Conservation (phyloP, 2,113 vertebrate genomes). For the Pedionomus torquatus region DNA sequence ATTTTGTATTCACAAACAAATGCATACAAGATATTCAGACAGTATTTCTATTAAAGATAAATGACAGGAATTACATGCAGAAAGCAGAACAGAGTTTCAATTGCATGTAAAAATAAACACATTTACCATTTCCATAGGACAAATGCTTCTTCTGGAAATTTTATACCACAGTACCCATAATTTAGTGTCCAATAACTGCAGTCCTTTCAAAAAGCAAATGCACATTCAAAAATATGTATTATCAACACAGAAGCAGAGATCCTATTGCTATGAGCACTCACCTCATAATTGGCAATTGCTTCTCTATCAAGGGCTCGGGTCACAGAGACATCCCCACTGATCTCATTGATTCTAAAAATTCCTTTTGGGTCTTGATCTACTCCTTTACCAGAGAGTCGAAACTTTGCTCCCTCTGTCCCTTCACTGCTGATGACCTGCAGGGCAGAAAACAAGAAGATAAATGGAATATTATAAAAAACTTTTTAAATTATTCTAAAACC, state of each 20-base stretch:
- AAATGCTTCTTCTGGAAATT: background rate
- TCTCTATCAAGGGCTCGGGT: constrained; percentile 90
- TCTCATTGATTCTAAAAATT: constrained; percentile 88
- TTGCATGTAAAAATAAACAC: background rate
- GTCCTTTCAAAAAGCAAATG: background rate
- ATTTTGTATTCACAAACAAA: constrained; percentile 6
- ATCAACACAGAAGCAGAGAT: background rate
- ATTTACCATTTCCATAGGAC: background rate
- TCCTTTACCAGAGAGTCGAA: constrained; percentile 90
- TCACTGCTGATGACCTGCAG: constrained; percentile 86
- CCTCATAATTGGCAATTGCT: constrained; percentile 84
- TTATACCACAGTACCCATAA: background rate
- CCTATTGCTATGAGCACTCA: constrained; percentile 59
- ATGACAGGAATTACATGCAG: background rate
- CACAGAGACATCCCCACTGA: constrained; percentile 88
- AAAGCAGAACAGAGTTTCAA: background rate
- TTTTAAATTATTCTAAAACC: background rate
- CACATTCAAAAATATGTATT: background rate
- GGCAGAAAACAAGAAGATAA: background rate
- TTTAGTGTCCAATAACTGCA: background rate
- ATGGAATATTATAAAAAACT: background rate
- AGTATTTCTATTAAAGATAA: background rate
- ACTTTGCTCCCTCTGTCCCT: constrained; percentile 82
- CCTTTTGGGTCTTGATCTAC: constrained; percentile 93
- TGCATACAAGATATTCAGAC: background rate